Conservation (phyloP, 2,888 invertebrate genomes). For the Nomada fucata region DNA sequence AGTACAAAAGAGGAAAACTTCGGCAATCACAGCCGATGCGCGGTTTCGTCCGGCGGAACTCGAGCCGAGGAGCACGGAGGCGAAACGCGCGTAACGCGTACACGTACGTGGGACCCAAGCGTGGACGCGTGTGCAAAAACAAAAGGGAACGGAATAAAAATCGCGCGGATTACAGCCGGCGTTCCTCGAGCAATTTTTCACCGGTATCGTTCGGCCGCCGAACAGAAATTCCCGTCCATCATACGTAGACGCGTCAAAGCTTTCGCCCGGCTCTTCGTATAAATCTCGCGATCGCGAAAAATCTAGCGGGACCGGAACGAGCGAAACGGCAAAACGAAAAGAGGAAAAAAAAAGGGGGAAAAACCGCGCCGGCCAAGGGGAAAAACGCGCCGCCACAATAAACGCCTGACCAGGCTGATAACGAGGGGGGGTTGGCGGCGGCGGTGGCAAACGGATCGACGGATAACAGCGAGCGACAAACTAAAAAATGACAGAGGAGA, state of each 20-base stretch:
- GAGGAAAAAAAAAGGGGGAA: neutral
- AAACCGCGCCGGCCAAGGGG: neutral
- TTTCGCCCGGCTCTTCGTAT: constrained; percentile 55
- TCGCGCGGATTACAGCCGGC: constrained; percentile 43
- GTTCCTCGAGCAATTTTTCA: constrained; percentile 60
- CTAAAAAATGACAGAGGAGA: constrained; percentile 59
- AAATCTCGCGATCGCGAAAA: constrained; percentile 58
- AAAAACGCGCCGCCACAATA: constrained; percentile 39
- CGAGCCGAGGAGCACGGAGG: no score
- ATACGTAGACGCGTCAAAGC: constrained; percentile 57
- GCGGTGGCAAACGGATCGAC: constrained; percentile 44
- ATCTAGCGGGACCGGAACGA: constrained; percentile 29
- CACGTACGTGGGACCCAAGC: no score
- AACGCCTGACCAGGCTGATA: constrained; percentile 47
- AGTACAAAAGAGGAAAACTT: no score
- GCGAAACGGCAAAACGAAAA: no score
- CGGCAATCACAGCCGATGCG: no score
- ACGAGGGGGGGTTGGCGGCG: neutral
- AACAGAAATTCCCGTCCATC: constrained; percentile 55
- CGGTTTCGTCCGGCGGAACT: neutral
- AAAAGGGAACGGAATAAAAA: constrained; percentile 39
- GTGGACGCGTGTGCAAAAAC: neutral
- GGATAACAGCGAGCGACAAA: constrained; percentile 60
- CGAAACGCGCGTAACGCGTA: neutral
- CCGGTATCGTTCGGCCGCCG: constrained; percentile 48